Conservation (phyloP, 2,888 invertebrate species). For the Harpagoxenus sublaevis region DNA sequence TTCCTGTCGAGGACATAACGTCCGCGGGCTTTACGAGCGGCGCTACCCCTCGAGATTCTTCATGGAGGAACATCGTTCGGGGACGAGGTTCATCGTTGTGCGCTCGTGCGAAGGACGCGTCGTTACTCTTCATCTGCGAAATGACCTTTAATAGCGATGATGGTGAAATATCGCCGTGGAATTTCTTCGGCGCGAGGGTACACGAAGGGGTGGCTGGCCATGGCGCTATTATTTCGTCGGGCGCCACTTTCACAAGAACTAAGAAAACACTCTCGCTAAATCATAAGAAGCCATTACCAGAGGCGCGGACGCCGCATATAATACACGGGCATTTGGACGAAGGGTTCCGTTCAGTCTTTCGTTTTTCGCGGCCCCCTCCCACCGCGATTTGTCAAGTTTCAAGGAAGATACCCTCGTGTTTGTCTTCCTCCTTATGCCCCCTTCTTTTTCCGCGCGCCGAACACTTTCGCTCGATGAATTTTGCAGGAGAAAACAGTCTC, state of each 20-base stretch:
- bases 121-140: constrained; percentile 82
- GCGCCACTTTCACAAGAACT: constrained; percentile 78
- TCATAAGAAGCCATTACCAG: constrained; percentile 80
- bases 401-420: constrained; percentile 46
- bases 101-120: constrained; percentile 77
- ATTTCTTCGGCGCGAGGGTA: constrained; percentile 64
- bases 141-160: constrained; percentile 83
- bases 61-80: constrained; percentile 37
- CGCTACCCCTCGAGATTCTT: constrained; percentile 44
- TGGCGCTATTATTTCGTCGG: constrained; percentile 78
- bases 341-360: constrained; percentile 59
- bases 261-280: constrained; percentile 83
- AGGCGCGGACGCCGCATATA: constrained; percentile 69
- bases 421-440: constrained; percentile 69
- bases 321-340: constrained; percentile 64
- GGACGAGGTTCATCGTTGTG: constrained; percentile 55
- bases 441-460: constrained; percentile 46
- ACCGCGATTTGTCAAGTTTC: constrained; percentile 74
- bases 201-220: constrained; percentile 59
- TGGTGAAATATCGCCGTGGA: constrained; percentile 82
- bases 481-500: constrained; percentile 61
- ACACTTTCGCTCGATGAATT: constrained; percentile 67
- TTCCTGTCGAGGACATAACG: constrained; percentile 28
- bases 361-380: constrained; percentile 59
- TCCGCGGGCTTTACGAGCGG: constrained; percentile 29